Evolutionary conservation across 1,140 invertebrate genomes (phyloP), one percentile per base, ranked within the genome.

Genomic region (Panulirus ornatus): DNA sequence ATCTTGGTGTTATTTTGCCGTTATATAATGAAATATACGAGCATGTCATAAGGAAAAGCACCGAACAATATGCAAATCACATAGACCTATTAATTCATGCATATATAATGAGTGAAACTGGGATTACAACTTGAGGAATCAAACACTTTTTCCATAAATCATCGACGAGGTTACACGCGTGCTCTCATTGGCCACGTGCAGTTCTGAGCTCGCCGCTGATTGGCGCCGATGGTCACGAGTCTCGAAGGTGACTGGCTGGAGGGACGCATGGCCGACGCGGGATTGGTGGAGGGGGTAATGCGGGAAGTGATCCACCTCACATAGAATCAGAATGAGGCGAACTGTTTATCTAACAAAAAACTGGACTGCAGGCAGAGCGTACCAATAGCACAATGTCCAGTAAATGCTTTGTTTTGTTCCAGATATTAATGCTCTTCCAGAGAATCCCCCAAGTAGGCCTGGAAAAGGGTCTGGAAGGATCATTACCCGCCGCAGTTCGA

Each of bases 121-220:
- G 22, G 78, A 34, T 47, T n/a, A 44, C 6, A 58, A 58, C 2
- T 58, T n/a, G 47, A 16, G 9, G 19, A 22, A 16, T 14, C 16
- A 34, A 19, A 16, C 19, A 34, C 1, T 79, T 40, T 9, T 14
- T 51, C 42, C 42, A 51, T 16, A 22, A 51, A 19, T 22, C 9
- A 8, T 16, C 22, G 19, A 14, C 30, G 19, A 19, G n/a, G 27
- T 40, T 1, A 38, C 22, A 42, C 58, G 40, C 63, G 82, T 47
- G 34, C 82, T 58, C 82, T 58, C 82, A 84, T 84, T 84, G 82
- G 82, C 82, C 82, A 84, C 82, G 82, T 71, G 82, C 44, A 47
- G 63, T 16, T 5, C 34, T 30, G 42, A 27, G 14, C 38, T 71
- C 30, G 8, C n/a, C 66, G 16, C 40, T 71, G 63, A 84, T 84